Conservation (phyloP, 2,888 invertebrate genomes). For the Drosophila subsilvestris region DNA sequence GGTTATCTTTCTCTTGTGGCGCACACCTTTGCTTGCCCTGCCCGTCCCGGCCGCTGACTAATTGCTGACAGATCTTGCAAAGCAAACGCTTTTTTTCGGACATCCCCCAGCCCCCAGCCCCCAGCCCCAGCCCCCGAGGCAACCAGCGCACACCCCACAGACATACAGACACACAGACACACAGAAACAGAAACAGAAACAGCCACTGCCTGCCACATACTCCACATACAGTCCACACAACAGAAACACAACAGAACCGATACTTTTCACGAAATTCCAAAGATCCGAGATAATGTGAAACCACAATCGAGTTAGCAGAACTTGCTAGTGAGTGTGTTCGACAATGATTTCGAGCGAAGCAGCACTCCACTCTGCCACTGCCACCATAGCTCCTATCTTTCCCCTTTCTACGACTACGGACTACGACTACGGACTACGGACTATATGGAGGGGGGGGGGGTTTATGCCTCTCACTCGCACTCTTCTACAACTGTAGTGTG, state of each 20-base stretch:
- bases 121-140: background rate
- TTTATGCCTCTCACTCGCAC: background rate
- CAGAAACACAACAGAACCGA: constrained; percentile 17
- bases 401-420: background rate
- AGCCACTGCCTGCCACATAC: background rate
- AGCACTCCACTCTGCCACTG: constrained; percentile 26
- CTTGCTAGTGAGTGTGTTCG: constrained; percentile 59
- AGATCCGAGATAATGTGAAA: constrained; percentile 67
- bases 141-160: background rate
- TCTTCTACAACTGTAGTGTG: background rate
- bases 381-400: constrained; percentile 54
- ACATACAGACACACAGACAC: too few species aligned
- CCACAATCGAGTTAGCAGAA: constrained; percentile 64
- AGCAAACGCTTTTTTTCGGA: constrained; percentile 10
- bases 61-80: constrained; percentile 38
- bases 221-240: background rate
- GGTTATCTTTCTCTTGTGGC: constrained; percentile 6
- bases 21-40: constrained; percentile 35
- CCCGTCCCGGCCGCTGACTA: constrained; percentile 39
- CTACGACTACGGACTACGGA: background rate
- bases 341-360: constrained; percentile 60
- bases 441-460: background rate
- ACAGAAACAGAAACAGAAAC: too few species aligned
- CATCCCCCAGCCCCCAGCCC: constrained; percentile 1
- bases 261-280: constrained; percentile 49